Evolutionary conservation across 1,140 invertebrate genomes (phyloP), one percentile per base, ranked within the genome.

Genomic region (Sarcophaga peregrina): DNA sequence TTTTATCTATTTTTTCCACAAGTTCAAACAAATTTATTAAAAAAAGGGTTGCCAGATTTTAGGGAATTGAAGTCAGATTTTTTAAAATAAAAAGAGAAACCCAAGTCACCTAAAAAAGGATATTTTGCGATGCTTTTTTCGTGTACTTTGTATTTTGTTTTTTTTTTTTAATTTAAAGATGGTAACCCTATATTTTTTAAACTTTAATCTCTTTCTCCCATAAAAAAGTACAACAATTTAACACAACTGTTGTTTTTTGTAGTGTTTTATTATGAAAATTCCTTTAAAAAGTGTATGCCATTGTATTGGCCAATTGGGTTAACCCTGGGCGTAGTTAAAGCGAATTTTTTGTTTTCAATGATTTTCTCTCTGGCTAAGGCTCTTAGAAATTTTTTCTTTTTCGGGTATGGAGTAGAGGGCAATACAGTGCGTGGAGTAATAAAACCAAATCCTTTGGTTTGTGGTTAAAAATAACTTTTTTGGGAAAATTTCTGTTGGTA

Each of bases 391-490:
- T 10, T 62, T 62, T 15, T 13, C 37, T 72, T 20, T 7, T 6
- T 7, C 10, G 62, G 17, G 0, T 72, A 25, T 72, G 62, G 20
- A 37, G 25, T 37, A 2, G 25, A 37, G 25, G 1, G 25, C 1
- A 1, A 37, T 37, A 37, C 25, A 37, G 54, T 58, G n/a, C 54
- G 54, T 15, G 62, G 54, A 37, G 54, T 68, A 68, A 68, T 68
- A 68, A 68, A 68, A 68, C 62, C n/a, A 68, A 68, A 68, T 68
- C 62, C 62, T 68, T 37, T 68, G 62, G 62, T 17, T 68, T 68
- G 62, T 68, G 62, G 62, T 68, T 17, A 68, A 20, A 68, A 68
- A 68, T 68, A 68, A 68, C 62, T 68, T 20, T 17, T n/a, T 17
- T n/a, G n/a, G 20, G 1, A 52, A 52, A 68, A 62, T 62, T 20